A percentile compares a stretch with the other conserved stretches of the same genome.
Conservation (phyloP, 2,113 vertebrate genomes). For the Pavo muticus region DNA sequence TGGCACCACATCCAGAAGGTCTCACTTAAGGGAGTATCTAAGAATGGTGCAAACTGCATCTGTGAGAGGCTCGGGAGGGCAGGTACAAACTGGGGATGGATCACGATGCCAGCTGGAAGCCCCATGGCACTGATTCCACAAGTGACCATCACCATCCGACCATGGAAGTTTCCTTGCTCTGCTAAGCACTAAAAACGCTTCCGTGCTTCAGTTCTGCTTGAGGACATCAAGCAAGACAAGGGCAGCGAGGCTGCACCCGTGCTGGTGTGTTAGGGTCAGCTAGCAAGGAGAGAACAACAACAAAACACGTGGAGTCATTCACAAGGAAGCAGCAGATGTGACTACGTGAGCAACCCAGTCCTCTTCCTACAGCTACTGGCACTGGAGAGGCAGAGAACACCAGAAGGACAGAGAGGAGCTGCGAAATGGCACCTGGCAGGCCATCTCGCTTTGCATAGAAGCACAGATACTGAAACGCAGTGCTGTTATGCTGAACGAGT, state of each 20-base stretch:
- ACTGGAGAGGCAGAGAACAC: neutral
- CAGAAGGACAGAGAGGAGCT: neutral
- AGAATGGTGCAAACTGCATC: neutral
- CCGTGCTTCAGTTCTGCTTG: neutral
- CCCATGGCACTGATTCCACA: neutral
- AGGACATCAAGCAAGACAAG: neutral
- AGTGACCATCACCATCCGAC: neutral
- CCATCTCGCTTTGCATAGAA: neutral
- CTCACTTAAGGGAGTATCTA: neutral
- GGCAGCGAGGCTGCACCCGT: neutral
- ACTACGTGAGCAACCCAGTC: neutral
- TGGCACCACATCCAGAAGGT: neutral
- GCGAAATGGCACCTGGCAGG: neutral
- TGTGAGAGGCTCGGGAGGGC: neutral
- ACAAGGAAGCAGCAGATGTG: neutral
- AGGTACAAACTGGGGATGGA: fast-evolving
- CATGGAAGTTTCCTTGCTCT: neutral
- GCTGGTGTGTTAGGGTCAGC: neutral
- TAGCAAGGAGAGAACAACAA: neutral
- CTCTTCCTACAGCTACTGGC: neutral
- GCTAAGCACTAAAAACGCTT: neutral
- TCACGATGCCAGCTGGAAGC: neutral
- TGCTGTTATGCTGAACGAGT: neutral
- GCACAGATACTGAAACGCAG: neutral
- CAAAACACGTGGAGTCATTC: neutral